Percentiles rank a stretch among this genome's conserved stretches.
phyloP scores from a whole-genome alignment of 2,888 invertebrate genomes.

The Drosophila villosipedis region DNA sequence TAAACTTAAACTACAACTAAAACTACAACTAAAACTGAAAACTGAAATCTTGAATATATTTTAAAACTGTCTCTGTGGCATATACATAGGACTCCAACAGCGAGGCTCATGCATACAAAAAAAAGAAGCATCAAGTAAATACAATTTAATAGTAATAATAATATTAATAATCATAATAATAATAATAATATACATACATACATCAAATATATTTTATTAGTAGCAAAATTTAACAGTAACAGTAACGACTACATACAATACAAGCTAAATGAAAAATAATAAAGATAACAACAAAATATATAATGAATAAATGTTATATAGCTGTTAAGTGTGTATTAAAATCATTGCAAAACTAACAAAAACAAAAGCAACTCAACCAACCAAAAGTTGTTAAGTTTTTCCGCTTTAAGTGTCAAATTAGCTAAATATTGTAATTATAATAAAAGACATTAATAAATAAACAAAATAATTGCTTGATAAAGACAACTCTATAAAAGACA shows the following conservation, averaged over 20 bases:
- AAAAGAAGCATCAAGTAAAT: conserved; percentile 35
- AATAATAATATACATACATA: conserved; percentile 57
- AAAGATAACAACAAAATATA: conserved; percentile 30
- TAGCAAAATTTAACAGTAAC: conserved; percentile 74
- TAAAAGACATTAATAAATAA: conserved; percentile 39
- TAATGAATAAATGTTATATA: conserved; percentile 69
- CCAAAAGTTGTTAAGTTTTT: conserved; percentile 80
- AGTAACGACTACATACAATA: conserved; percentile 51
- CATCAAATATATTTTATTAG: conserved; percentile 80
- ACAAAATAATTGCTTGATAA: conserved; percentile 59
- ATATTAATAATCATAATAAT: conserved; percentile 38
- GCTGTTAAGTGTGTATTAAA: conserved; percentile 71
- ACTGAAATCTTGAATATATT: conserved; percentile 59
- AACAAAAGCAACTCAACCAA: conserved; percentile 58
- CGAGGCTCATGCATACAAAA: conserved; percentile 59
- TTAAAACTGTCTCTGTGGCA: conserved; percentile 58
- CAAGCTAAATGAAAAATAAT: conserved; percentile 37
- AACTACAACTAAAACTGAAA: conserved; percentile 26
- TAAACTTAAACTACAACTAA: conserved; percentile 39
- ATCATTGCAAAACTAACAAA: conserved; percentile 56
- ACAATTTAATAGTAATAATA: conserved; percentile 52
- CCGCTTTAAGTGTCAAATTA: conserved; percentile 82
- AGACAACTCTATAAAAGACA: conserved; percentile 43
- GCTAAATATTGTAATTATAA: conserved; percentile 77
- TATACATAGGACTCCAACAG: conserved; percentile 40